phyloP scores from a whole-genome alignment of 2,888 invertebrate species.

The Drosophila gaucha region DNA sequence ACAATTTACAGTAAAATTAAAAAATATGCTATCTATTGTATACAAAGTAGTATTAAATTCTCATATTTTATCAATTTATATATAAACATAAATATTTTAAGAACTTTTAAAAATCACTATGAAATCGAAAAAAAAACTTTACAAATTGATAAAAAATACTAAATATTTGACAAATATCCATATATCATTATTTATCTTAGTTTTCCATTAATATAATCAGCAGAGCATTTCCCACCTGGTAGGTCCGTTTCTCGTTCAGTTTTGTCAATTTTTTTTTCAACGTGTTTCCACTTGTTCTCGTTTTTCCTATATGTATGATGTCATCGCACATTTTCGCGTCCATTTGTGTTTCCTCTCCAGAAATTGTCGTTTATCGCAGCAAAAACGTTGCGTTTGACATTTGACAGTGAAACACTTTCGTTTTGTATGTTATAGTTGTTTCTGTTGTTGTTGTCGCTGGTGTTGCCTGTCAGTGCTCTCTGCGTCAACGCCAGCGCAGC shows the following conservation, averaged over 20 bases:
- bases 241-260: not conserved
- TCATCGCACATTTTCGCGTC: slow-evolving; percentile 35
- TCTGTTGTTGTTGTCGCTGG: slow-evolving; percentile 13
- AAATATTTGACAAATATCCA: not conserved
- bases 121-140: not conserved
- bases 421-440: slow-evolving; percentile 36
- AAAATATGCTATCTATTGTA: too few species aligned
- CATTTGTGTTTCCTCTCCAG: slow-evolving; percentile 45
- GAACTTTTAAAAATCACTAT: too few species aligned
- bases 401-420: slow-evolving; percentile 73
- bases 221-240: not conserved
- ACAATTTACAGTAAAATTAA: too few species aligned
- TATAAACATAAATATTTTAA: too few species aligned
- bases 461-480: slow-evolving; percentile 35
- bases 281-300: slow-evolving; percentile 6
- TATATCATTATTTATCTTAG: not conserved
- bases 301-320: slow-evolving; percentile 27
- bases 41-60: too few species aligned
- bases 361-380: slow-evolving; percentile 48
- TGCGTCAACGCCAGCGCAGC: slow-evolving; percentile 19
- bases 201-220: not conserved
- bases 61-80: too few species aligned
- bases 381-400: slow-evolving; percentile 51
- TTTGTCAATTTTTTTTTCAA: not conserved
- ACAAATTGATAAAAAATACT: not conserved